Evolutionary conservation across 1,140 invertebrate genomes (phyloP), one percentile per base, ranked within the genome.

Genomic region (Aphis craccivora): DNA sequence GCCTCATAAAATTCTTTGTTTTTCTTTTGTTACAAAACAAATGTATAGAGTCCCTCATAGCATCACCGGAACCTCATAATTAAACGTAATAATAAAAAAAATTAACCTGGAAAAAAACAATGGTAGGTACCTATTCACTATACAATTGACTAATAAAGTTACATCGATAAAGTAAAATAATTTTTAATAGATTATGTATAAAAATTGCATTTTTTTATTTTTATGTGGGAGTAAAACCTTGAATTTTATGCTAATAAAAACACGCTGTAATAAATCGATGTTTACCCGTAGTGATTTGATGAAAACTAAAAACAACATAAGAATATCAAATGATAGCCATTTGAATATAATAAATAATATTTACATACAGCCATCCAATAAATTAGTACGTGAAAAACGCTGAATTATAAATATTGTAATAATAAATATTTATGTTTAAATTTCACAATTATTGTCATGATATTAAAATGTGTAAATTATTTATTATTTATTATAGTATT

Each of bases 81-180:
- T 89, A 37, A 89, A 89, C 45, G 30, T 6, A 88, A 51, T 88
- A 88, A 88, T 51, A 22, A 53, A 22, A 53, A 22, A 88, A 35
- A 89, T 37, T 89, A 89, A 89, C 87, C 87, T 89, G 87, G 23
- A 89, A 53, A 51, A 88, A 89, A n/a, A 87, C 43, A 51, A 87
- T 87, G 48, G 30, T 43, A 51, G 48, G 22, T 51, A 45, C 84
- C 43, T 45, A 45, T 87, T 87, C n/a, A 45, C 84, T n/a, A 45
- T 23, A 87, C 84, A 45, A 87, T 87, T 30, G 14, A 25, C 45
- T 35, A 51, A 88, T 51, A 22, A 48, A 88, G 86, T 88, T 22
- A 51, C 30, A n/a, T 87, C 84, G 84, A 48, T 48, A 87, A 30
- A 43, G 40, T 86, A 45, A 86, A 86, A 45, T 86, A 25, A 9